Evolutionary conservation across 2,797 vertebrate genomes (phyloP), one percentile per base, ranked within the genome.

Genomic region (Typhlichthys eigenmanni): DNA sequence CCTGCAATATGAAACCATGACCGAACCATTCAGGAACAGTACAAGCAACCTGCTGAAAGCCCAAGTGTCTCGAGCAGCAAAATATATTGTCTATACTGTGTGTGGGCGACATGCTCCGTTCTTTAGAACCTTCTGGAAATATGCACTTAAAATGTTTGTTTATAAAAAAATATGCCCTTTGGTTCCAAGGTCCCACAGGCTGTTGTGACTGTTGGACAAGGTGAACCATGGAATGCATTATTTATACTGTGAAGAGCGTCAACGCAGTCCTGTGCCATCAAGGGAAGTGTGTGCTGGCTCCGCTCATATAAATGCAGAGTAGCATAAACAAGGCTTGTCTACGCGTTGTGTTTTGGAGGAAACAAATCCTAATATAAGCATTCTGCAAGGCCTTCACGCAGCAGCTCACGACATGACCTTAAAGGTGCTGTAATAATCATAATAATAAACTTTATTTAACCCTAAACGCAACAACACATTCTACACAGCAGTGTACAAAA

Each of bases 1-100:
- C 50, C 45, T 78, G 80, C 73, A 85, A 83, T 79, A 56, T 76
- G 78, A 88, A 78, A 84, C 77, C 73, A 66, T 61, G 3, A 72
- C 54, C 48, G 66, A 57, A 62, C 13, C 47, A 56, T 58, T 10
- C 59, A 66, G 47, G 58, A 68, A 74, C 69, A 75, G 71, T 57
- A 66, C 68, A 77, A 49, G 47, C 13, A 61, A 66, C 34, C 34
- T 38, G 34, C 8, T 38, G 34, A 38, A 24, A 24, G 3, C 24
- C 24, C 24, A 24, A 38, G 34, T 8, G 34, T 38, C 34, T 38
- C 34, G 34, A 38, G 34, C 34, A 38, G 34, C 5, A 5, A 38
- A 38, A 8, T 38, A 6, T 6, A 2, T 38, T 38, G 5, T 8
- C 34, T 38, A 38, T 8, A 38, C 3, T 1, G 3, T 24, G 24